Percentiles rank a stretch among this genome's conserved stretches.
These are phyloP conservation scores for Athene cunicularia DNA, from an alignment of 2,113 vertebrate species.

Conservation along the genomic window DNA sequence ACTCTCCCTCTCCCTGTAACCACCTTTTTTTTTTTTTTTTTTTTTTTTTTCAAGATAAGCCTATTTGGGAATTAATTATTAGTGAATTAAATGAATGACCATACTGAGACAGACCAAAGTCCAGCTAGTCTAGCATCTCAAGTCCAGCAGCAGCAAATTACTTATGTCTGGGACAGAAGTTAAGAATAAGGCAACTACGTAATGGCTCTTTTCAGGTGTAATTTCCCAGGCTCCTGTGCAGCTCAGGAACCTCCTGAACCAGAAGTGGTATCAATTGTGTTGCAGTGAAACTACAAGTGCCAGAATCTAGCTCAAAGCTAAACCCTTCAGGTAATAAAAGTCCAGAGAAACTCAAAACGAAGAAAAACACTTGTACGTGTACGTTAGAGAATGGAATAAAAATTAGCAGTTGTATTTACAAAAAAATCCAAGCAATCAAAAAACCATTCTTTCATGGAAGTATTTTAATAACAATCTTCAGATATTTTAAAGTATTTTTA, in stretches of 20 bases:
- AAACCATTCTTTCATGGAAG: neutral
- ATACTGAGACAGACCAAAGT: neutral
- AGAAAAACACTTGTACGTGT: rapidly evolving
- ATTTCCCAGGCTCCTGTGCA: neutral
- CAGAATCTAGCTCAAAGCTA: neutral
- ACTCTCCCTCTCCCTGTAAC: rapidly evolving
- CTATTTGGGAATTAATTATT: neutral
- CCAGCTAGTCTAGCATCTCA: neutral
- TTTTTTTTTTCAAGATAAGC: neutral
- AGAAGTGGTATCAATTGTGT: neutral
- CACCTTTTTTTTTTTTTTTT: neutral
- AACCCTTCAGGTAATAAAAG: neutral
- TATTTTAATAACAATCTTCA: neutral
- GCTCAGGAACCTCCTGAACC: neutral
- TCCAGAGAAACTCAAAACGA: neutral
- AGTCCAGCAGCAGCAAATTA: neutral
- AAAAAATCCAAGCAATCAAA: too few relatives aligned
- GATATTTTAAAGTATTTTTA: neutral
- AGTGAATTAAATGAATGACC: neutral
- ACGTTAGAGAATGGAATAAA: neutral
- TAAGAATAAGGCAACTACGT: neutral
- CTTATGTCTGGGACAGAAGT: neutral
- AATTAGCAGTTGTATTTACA: neutral
- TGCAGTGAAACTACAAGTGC: neutral
- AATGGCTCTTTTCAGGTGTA: neutral